A percentile compares a stretch with the other conserved stretches of the same genome.
Conservation (phyloP, 1,140 invertebrate species). For the Sycobia sp. region DNA sequence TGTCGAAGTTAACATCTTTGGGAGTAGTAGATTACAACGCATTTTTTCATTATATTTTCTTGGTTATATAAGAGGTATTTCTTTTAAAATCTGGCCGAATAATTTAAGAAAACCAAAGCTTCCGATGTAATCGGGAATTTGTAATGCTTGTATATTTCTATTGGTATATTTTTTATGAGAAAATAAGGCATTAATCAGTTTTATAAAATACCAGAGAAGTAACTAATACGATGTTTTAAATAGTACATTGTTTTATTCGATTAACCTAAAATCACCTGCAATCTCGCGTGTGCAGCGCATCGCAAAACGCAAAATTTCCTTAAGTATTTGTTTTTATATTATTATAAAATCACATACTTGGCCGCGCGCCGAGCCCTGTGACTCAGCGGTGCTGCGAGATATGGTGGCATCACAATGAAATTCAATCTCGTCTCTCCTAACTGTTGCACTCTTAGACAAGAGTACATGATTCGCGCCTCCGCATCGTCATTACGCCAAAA, state of each 20-base stretch:
- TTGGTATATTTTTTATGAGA: too few relatives aligned
- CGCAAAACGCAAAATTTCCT: conserved; percentile 22
- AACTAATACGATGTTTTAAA: conserved; percentile 3
- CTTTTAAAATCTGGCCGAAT: too few relatives aligned
- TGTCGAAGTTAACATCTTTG: too few relatives aligned
- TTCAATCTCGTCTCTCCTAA: conserved; percentile 57
- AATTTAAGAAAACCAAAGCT: too few relatives aligned
- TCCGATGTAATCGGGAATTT: too few relatives aligned
- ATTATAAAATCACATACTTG: conserved; percentile 64
- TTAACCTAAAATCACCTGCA: conserved; percentile 21
- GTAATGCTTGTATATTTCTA: too few relatives aligned
- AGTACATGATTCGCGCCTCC: too few relatives aligned
- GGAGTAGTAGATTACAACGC: too few relatives aligned
- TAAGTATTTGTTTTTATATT: conserved; percentile 36
- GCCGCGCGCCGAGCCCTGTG: conserved; percentile 58
- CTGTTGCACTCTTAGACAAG: conserved; percentile 44
- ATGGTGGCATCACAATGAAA: conserved; percentile 64
- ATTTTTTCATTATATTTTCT: too few relatives aligned
- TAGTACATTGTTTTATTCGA: conserved; percentile 3
- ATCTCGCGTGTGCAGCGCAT: conserved; percentile 8
- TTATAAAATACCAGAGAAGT: conserved; percentile 16
- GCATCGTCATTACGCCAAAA: conserved; percentile 25
- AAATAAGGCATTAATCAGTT: background rate
- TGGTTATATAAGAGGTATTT: too few relatives aligned
- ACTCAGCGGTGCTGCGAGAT: conserved; percentile 62